Evolutionary conservation across 2,888 invertebrate genomes (phyloP).

Genomic region (Microdon myrmicae): DNA sequence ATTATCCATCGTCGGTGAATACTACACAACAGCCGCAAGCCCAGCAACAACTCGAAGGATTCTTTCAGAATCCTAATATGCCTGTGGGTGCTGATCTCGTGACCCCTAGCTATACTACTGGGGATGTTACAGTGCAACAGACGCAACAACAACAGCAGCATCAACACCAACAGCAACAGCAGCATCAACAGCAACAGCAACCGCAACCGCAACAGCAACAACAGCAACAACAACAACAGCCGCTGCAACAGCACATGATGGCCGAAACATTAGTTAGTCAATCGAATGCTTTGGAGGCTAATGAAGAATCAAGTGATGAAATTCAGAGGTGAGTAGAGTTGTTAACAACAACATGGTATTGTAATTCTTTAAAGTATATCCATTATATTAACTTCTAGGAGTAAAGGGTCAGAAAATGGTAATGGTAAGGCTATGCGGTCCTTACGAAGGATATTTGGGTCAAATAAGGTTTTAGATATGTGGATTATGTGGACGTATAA

Average conservation of each 20-base stretch:
- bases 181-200: slow-evolving; percentile 54
- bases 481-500: too few relatives aligned
- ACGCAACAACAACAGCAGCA: slow-evolving; percentile 53
- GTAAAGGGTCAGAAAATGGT: too few relatives aligned
- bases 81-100: slow-evolving; percentile 53
- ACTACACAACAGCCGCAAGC: slow-evolving; percentile 61
- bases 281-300: slow-evolving; percentile 41
- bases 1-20: slow-evolving; percentile 69
- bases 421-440: too few relatives aligned
- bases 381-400: too few relatives aligned
- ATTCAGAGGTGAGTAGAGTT: slow-evolving; percentile 64
- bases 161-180: slow-evolving; percentile 40
- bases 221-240: slow-evolving; percentile 43
- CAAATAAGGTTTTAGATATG: too few relatives aligned
- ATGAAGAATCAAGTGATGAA: slow-evolving; percentile 65
- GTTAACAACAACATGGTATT: background rate
- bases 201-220: slow-evolving; percentile 53
- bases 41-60: slow-evolving; percentile 56
- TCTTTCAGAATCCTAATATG: slow-evolving; percentile 54
- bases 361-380: too few relatives aligned
- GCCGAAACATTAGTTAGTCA: slow-evolving; percentile 35
- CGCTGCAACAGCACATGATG: slow-evolving; percentile 28
- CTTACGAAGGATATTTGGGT: too few relatives aligned
- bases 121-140: slow-evolving; percentile 53
- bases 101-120: slow-evolving; percentile 14